Base-by-base conservation (phyloP, 2,888 invertebrate genomes). In the Polydrusus pterygomalis region DNA sequence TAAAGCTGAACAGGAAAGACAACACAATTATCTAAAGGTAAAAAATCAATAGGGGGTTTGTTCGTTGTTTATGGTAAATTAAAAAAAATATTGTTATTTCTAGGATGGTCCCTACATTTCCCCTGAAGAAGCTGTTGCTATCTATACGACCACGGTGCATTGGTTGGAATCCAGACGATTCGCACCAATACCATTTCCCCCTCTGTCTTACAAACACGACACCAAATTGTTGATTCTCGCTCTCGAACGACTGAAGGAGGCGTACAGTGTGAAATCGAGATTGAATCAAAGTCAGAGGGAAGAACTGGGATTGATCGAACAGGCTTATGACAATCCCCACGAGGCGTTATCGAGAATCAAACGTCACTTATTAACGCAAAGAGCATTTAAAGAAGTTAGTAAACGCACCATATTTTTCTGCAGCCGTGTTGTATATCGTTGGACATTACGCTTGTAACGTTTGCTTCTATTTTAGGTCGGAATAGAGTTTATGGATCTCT, bases 401-500 rank as follows among this genome's bases (percentile, higher is more conserved):
- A 25, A 25, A 25, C 25, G 1, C 1, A 25, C 5, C 25, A 25
- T 25, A 25, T 25, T 25, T 25, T 25, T 5, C 5, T 25, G 25
- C 25, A 25, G 5, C 25, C 5, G 25, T 25, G 5, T n/a, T n/a
- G n/a, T n/a, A n/a, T n/a, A n/a, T n/a, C n/a, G n/a, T n/a, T n/a
- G n/a, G n/a, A n/a, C n/a, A n/a, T n/a, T n/a, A n/a, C n/a, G 15
- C 17, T 49, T 49, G 15, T 49, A 8, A 9, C 30, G 58, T 51
- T 62, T 60, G 18, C 62, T 10, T 51, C 49, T 45, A 65, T 75
- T 63, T 74, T 58, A 82, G 82, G 95, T 97, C 74, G 98, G 99
- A 54, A 99, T 99, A 84, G 99, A 99, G 88, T 99, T 99, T 88
- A 99, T 99, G 99, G 99, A 99, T 87, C 90, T 99, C 71, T 99